A percentile compares a stretch with the other conserved stretches of the same genome.
Evolutionary conservation across 2,113 vertebrate genomes (phyloP).

Genomic region (Ctenomys sociabilis): DNA sequence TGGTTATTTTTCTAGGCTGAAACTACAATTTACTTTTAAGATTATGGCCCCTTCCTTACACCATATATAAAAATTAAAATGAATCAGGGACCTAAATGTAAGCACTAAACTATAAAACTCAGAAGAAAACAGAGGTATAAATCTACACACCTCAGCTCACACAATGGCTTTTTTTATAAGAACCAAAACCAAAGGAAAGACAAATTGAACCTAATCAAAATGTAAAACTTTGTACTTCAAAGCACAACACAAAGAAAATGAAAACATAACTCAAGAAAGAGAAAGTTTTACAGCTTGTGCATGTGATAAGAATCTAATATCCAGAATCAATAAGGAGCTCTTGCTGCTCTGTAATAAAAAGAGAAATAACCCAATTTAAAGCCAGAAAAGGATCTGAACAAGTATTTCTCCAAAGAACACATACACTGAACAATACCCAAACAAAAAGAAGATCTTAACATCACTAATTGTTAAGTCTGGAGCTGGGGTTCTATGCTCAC

Average conservation of each 20-base stretch:
- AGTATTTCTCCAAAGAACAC: constrained; percentile 20
- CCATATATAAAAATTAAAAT: background rate
- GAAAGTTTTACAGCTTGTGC: background rate
- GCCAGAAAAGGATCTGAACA: background rate
- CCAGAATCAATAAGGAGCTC: constrained; percentile 21
- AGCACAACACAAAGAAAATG: background rate
- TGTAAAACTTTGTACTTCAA: background rate
- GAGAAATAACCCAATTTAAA: background rate
- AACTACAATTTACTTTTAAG: background rate
- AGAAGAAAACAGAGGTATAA: background rate
- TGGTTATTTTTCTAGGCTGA: background rate
- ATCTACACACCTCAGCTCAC: background rate
- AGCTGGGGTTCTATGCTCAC: too few relatives aligned
- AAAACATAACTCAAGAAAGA: background rate
- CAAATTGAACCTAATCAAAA: background rate
- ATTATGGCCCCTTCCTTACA: background rate
- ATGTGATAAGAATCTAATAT: background rate
- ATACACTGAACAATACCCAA: background rate
- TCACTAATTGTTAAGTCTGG: background rate
- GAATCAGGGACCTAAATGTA: background rate
- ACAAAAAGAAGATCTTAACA: background rate
- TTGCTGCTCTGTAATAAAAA: constrained; percentile 30
- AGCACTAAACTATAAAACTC: constrained; percentile 11
- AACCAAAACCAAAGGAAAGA: constrained; percentile 23
- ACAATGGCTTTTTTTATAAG: background rate